A percentile compares a stretch with the other conserved stretches of the same genome.
Conservation (phyloP, 1,140 invertebrate species). For the Bathynomus jamesi region DNA sequence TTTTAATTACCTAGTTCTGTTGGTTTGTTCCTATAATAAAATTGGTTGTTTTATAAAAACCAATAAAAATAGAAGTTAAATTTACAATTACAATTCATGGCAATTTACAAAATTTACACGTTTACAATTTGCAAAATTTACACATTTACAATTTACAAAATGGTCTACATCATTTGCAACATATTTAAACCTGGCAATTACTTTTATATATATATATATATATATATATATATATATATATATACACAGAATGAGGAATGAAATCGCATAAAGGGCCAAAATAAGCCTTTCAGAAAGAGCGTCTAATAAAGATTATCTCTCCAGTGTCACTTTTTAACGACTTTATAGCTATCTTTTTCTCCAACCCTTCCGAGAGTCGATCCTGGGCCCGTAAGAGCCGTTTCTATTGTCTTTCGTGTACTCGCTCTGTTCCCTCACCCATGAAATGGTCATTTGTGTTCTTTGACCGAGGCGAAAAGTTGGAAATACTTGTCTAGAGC, state of each 20-base stretch:
- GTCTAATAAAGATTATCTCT: conserved; percentile 1
- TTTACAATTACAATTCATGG: no score
- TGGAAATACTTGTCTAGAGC: background rate
- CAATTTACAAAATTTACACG: no score
- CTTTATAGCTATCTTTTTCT: background rate
- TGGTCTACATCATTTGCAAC: no score
- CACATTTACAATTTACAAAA: no score
- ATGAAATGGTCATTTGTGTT: conserved; percentile 1
- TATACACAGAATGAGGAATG: background rate
- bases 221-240: conserved; percentile 12
- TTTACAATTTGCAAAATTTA: no score
- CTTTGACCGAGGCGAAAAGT: background rate
- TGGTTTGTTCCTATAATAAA: no score
- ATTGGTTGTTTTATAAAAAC: no score
- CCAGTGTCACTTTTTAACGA: background rate
- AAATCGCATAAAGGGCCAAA: background rate
- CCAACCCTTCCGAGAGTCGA: background rate
- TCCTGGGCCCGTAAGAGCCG: background rate
- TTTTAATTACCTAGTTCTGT: no score
- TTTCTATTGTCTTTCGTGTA: background rate
- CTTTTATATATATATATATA: conserved; percentile 2
- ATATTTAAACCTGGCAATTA: no score
- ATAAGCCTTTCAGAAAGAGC: background rate
- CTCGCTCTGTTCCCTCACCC: background rate
- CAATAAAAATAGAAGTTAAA: no score